Conservation (phyloP, 2,113 vertebrate genomes). For the Pandion haliaetus region DNA sequence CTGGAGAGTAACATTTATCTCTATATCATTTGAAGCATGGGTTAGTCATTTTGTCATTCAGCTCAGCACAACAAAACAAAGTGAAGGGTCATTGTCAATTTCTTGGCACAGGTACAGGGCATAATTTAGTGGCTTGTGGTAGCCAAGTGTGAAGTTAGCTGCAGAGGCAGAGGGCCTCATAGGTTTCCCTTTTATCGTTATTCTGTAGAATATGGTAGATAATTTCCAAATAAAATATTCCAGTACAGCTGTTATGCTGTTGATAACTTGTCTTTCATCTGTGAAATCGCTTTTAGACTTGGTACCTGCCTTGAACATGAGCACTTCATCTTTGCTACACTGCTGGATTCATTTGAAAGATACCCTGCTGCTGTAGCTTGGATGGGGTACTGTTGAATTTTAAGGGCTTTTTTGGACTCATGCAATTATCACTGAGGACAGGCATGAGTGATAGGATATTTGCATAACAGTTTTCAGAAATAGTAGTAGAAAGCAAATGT, state of each 20-base stretch:
- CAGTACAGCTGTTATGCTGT: not conserved
- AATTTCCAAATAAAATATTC: constrained; percentile 38
- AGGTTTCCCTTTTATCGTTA: not conserved
- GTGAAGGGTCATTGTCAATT: not conserved
- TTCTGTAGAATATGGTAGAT: not conserved
- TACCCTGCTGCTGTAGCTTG: not conserved
- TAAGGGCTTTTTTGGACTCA: constrained; percentile 3
- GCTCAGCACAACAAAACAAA: not conserved
- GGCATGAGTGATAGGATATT: not conserved
- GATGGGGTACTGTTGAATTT: not conserved
- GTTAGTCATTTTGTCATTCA: not conserved
- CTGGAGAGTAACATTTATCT: not conserved
- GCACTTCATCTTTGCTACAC: not conserved
- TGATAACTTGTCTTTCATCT: constrained; percentile 52
- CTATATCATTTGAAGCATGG: not conserved
- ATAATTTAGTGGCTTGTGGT: not conserved
- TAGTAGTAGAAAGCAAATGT: not conserved
- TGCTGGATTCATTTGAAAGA: constrained; percentile 32
- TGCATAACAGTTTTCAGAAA: constrained; percentile 7
- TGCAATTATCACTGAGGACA: not conserved
- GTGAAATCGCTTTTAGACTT: constrained; percentile 50
- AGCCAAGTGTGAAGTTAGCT: not conserved
- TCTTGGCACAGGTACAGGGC: not conserved
- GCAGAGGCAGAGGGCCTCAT: not conserved
- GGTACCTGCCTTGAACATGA: not conserved